Percentiles rank a stretch among this genome's conserved stretches.
Evolutionary conservation across 2,113 vertebrate genomes (phyloP).

Genomic region (Miniopterus natalensis): DNA sequence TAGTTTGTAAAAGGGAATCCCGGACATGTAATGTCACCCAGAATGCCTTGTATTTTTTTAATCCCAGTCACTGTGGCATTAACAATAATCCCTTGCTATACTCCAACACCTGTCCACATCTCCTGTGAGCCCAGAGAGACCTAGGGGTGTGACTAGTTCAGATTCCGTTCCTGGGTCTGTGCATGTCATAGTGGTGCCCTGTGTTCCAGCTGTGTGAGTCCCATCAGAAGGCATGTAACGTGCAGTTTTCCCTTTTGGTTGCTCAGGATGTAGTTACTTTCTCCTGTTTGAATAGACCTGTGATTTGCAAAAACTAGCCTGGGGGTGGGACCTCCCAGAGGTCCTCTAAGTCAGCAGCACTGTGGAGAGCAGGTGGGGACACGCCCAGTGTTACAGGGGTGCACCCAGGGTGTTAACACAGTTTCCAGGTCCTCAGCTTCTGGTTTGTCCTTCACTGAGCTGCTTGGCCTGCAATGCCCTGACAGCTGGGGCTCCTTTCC

Average conservation of each 20-base stretch:
- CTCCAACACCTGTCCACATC: too few relatives aligned
- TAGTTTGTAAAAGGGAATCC: constrained; percentile 36
- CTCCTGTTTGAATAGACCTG: not conserved
- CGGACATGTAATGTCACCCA: not conserved
- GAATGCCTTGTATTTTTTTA: not conserved
- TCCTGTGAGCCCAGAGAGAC: not conserved
- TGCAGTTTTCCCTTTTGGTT: not conserved
- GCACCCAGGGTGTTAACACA: fast-evolving
- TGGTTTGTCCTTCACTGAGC: not conserved
- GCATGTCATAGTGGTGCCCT: fast-evolving
- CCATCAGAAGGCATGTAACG: fast-evolving
- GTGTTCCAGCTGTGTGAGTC: fast-evolving
- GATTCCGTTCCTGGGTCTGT: not conserved
- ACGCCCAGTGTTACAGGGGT: fast-evolving
- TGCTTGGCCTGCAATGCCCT: not conserved
- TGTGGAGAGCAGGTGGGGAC: not conserved
- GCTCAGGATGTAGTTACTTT: not conserved
- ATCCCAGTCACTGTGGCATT: not conserved
- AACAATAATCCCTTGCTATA: not conserved
- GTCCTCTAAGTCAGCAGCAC: not conserved
- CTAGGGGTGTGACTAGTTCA: not conserved
- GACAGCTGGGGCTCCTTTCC: not conserved
- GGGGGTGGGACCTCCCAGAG: not conserved
- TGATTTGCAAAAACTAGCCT: not conserved
- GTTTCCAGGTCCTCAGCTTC: not conserved